A percentile compares a stretch with the other conserved stretches of the same genome.
Evolutionary conservation across 2,888 invertebrate species (phyloP).

Genomic region (Leptopilina syphax): DNA sequence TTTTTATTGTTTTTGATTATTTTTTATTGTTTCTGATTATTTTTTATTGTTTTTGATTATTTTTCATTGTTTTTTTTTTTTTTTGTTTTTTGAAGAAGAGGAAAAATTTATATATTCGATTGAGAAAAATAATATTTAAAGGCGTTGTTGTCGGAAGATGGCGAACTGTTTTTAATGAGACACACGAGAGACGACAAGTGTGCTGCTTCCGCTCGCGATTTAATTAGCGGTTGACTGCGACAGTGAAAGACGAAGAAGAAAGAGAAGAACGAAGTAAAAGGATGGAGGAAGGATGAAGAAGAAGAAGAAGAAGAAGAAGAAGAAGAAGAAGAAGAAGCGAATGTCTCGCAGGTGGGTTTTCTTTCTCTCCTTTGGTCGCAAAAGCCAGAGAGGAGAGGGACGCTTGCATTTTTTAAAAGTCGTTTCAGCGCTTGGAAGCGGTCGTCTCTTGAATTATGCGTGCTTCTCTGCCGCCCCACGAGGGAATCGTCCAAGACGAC

Average conservation of each 20-base stretch:
- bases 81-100: background rate
- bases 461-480: conserved; percentile 31
- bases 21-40: no score
- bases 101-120: background rate
- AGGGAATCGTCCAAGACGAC: conserved; percentile 38
- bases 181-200: conserved; percentile 41
- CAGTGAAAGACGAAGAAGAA: background rate
- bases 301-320: background rate
- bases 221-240: conserved; percentile 38
- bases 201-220: conserved; percentile 34
- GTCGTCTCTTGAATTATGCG: conserved; percentile 41
- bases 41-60: no score
- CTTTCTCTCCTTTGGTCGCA: conserved; percentile 24
- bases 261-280: background rate
- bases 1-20: no score
- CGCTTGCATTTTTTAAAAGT: conserved; percentile 40
- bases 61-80: background rate
- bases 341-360: conserved; percentile 29
- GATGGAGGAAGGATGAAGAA: no score
- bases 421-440: conserved; percentile 37
- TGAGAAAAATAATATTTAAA: conserved; percentile 5
- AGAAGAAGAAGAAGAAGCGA: background rate
- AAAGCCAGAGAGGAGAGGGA: conserved; percentile 17
- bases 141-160: conserved; percentile 12
- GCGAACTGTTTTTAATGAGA: conserved; percentile 32